Percentiles rank a stretch among this genome's conserved stretches.
Evolutionary conservation across 2,113 vertebrate species (phyloP).

Genomic region (Panthera uncia): DNA sequence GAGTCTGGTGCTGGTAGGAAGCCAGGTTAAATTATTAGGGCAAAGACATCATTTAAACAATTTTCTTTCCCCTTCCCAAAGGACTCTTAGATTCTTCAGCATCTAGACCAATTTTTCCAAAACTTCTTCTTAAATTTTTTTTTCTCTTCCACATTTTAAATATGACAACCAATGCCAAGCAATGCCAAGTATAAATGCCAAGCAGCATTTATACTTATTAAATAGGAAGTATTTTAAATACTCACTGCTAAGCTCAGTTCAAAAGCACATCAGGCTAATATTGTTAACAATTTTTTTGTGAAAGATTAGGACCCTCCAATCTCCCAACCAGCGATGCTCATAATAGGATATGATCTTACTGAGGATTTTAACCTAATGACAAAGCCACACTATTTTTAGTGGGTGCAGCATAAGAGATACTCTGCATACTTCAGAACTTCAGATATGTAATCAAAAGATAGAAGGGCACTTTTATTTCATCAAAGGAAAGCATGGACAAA

Average conservation of each 20-base stretch:
- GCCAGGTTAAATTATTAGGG: constrained; percentile 21
- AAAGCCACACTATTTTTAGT: not conserved
- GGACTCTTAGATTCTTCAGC: not conserved
- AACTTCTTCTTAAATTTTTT: not conserved
- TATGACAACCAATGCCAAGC: not conserved
- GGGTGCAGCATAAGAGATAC: not conserved
- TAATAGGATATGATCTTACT: not conserved
- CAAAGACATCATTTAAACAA: not conserved
- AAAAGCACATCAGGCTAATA: not conserved
- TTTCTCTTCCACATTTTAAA: constrained; percentile 31
- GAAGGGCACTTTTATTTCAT: not conserved
- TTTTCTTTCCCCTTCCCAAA: not conserved
- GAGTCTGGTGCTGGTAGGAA: not conserved
- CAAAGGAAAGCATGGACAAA: not conserved
- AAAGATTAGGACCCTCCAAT: not conserved
- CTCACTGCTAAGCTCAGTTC: not conserved
- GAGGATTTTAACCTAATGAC: not conserved
- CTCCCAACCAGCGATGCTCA: not conserved
- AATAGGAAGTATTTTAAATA: not conserved
- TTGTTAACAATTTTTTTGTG: not conserved
- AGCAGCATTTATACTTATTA: not conserved
- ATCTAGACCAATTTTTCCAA: not conserved
- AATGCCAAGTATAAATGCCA: not conserved
- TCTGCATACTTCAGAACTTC: not conserved
- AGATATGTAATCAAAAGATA: not conserved